These are phyloP conservation scores for Stigmatopora argus DNA, from an alignment of 2,113 vertebrate species.

Conservation along the genomic window DNA sequence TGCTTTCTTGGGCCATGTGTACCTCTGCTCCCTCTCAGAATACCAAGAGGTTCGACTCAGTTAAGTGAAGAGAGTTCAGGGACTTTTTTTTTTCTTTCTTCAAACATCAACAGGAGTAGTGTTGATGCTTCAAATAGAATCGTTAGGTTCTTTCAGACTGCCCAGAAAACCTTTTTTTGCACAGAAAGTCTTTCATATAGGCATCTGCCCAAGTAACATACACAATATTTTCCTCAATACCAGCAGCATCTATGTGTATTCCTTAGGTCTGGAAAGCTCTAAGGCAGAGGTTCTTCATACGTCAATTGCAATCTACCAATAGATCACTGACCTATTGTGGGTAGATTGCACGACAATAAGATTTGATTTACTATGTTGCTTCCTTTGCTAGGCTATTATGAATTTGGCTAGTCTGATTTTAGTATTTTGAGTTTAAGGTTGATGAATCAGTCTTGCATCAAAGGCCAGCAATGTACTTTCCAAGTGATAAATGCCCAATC, in stretches of 20 bases:
- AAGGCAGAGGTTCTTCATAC: no score
- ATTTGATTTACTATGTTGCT: no score
- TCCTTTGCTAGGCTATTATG: no score
- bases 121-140: slow-evolving; percentile 6
- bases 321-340: no score
- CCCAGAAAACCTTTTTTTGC: neutral
- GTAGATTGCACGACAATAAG: no score
- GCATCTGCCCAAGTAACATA: neutral
- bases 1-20: slow-evolving; percentile 49
- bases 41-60: slow-evolving; percentile 49
- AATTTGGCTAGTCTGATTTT: no score
- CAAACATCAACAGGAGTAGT: slow-evolving; percentile 30
- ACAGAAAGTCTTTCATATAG: neutral
- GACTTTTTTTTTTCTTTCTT: slow-evolving; percentile 38
- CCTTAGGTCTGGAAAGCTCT: neutral
- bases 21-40: slow-evolving; percentile 46
- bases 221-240: neutral
- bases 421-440: no score
- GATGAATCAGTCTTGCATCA: no score
- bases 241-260: neutral
- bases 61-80: slow-evolving; percentile 54
- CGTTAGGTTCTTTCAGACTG: neutral
- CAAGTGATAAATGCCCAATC: no score
- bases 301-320: no score
- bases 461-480: no score